phyloP scores from a whole-genome alignment of 2,797 vertebrate species.

The Chrosomus eos region DNA sequence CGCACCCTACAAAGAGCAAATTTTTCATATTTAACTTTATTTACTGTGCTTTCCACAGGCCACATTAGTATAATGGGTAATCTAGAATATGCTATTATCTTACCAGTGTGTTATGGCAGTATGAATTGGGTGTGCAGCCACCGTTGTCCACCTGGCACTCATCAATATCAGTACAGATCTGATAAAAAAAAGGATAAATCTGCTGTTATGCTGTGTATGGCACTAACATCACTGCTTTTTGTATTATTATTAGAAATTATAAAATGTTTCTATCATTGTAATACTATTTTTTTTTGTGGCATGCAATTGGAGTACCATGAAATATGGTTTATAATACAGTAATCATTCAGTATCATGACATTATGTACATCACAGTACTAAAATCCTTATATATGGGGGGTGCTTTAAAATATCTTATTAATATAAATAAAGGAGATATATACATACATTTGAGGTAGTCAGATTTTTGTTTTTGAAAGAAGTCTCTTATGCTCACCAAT shows the following conservation, averaged over 20 bases:
- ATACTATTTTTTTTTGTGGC: neutral
- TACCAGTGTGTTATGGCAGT: slow-evolving; percentile 92
- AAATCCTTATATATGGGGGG: neutral
- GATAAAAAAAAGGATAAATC: neutral
- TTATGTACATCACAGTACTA: neutral
- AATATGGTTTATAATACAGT: neutral
- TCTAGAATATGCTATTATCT: slow-evolving; percentile 60
- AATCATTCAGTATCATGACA: neutral
- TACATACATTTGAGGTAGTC: neutral
- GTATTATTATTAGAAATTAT: neutral
- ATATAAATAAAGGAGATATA: neutral
- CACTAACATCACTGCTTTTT: neutral
- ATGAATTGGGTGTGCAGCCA: slow-evolving; percentile 88
- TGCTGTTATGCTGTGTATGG: neutral
- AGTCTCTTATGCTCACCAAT: neutral
- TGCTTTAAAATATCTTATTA: neutral
- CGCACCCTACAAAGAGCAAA: slow-evolving; percentile 82
- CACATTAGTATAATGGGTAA: neutral
- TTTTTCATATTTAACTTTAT: neutral
- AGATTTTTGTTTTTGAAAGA: neutral
- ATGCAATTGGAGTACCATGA: neutral
- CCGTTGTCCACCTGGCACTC: slow-evolving; percentile 88
- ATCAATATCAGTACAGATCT: slow-evolving; percentile 86
- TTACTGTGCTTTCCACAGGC: neutral
- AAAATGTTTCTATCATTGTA: neutral